Base-by-base conservation (phyloP, 2,797 vertebrate species). In the Sebastiscus albofasciatus region DNA sequence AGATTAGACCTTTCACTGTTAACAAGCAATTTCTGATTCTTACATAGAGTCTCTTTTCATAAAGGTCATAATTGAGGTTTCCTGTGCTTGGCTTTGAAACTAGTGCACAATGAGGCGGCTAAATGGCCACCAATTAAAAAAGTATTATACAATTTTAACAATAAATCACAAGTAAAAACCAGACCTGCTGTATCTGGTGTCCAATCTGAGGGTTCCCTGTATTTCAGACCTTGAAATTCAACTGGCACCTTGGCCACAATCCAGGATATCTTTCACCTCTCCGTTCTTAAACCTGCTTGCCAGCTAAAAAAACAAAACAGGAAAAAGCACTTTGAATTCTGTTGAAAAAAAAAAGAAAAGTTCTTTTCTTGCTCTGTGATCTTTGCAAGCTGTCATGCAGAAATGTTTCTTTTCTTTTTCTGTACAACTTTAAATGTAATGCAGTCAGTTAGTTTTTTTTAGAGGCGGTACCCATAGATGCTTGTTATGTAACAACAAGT, bases 361-460 rank as follows among this genome's bases (percentile, higher is more conserved):
- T 27, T 73, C 4, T 55, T 71, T 22, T 61, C 26, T 34, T 18
- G 49, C 65, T 67, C 24, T 42, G 20, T 62, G 39, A 77, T 87
- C 64, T 77, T 14, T 77, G 52, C 52, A 42, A 74, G 69, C 79
- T 75, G 72, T 65, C 68, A 14, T 8, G 42, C 22, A 24, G 49
- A 70, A 66, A 42, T 31, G 5, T 39, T 74, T 73, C 7, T 27
- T 49, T 55, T n/a, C 3, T 49, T 52, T 52, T n/a, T 52, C 9
- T 20, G 22, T 24, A 26, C 7, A 64, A 14, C n/a, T 24, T 42
- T 4, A 34, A 39, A 33, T 16, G 22, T 34, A 4, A 9, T 26
- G 52, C 24, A 27, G 42, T 22, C 14, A 5, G 60, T 59, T 72
- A 8, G 26, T 2, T 6, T 2, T 26, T 11, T 18, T 13, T 7